phyloP scores from a whole-genome alignment of 1,140 invertebrate genomes.

The Drosophila ananassae region DNA sequence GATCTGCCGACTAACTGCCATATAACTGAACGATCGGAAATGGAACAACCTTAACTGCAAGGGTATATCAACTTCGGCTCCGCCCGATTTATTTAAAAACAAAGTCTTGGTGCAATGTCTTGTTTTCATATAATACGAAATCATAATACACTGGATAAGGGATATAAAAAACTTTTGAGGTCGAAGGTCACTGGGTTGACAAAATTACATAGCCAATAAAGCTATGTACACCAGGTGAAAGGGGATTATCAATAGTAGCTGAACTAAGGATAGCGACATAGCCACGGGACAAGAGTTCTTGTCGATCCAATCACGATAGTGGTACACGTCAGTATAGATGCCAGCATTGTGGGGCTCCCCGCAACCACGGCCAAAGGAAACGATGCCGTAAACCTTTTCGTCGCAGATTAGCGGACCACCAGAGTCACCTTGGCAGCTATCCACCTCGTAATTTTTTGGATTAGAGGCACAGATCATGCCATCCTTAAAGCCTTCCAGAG shows the following conservation, averaged over 20 bases:
- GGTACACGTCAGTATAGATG: not conserved
- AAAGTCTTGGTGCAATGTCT: too few species aligned
- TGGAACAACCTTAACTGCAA: too few species aligned
- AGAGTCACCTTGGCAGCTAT: constrained; percentile 1
- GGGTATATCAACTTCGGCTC: too few species aligned
- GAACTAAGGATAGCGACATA: not conserved
- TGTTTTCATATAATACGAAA: too few species aligned
- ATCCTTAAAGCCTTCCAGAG: not conserved
- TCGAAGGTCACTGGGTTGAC: too few species aligned
- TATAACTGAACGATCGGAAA: too few species aligned
- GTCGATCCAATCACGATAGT: not conserved
- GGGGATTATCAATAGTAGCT: not conserved
- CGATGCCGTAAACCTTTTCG: not conserved
- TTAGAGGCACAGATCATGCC: not conserved
- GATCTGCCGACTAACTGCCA: too few species aligned
- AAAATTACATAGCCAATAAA: not conserved
- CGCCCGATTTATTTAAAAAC: too few species aligned
- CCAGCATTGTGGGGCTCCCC: not conserved
- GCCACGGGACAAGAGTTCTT: not conserved
- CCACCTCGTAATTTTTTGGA: not conserved
- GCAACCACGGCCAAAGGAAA: not conserved
- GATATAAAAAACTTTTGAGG: too few species aligned
- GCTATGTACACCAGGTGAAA: not conserved
- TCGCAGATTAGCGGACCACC: not conserved
- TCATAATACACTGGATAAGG: too few species aligned